Conservation (phyloP, 2,113 vertebrate species). For the Stomatorhinus ivindoensis region DNA sequence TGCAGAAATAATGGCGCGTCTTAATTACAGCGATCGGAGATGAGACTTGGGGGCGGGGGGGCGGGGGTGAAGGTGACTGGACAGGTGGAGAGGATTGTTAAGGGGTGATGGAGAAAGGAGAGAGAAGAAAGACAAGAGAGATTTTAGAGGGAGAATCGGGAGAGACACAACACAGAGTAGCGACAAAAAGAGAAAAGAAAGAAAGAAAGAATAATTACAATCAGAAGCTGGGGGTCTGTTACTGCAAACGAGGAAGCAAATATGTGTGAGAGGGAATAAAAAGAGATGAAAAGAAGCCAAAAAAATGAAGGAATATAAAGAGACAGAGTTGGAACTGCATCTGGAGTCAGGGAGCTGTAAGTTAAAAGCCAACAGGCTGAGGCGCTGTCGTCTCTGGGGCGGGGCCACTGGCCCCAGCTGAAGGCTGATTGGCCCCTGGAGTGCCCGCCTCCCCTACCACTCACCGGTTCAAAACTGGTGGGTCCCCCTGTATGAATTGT, state of each 20-base stretch:
- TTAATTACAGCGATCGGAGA: background rate
- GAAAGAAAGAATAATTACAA: background rate
- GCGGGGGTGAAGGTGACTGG: background rate
- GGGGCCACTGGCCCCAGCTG: background rate
- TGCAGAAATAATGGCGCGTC: background rate
- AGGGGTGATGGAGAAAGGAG: background rate
- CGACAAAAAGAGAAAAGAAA: too few relatives aligned
- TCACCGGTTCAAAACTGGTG: background rate
- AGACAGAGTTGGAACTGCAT: background rate
- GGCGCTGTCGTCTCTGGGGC: constrained; percentile 26
- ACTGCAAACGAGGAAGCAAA: background rate
- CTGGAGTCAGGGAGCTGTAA: constrained; percentile 28
- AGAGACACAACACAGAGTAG: background rate
- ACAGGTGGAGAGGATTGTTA: background rate
- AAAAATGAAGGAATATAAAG: background rate
- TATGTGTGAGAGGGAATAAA: background rate
- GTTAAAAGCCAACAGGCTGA: constrained; percentile 35
- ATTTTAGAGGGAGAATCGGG: background rate
- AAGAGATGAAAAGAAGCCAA: background rate
- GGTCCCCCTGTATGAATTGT: background rate
- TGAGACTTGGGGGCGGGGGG: background rate
- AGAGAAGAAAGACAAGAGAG: background rate
- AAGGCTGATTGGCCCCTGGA: background rate
- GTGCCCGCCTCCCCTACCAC: background rate
- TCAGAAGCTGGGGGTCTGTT: background rate